Base-by-base conservation (phyloP, 2,113 vertebrate species). In the Benitochromis conjunctus region DNA sequence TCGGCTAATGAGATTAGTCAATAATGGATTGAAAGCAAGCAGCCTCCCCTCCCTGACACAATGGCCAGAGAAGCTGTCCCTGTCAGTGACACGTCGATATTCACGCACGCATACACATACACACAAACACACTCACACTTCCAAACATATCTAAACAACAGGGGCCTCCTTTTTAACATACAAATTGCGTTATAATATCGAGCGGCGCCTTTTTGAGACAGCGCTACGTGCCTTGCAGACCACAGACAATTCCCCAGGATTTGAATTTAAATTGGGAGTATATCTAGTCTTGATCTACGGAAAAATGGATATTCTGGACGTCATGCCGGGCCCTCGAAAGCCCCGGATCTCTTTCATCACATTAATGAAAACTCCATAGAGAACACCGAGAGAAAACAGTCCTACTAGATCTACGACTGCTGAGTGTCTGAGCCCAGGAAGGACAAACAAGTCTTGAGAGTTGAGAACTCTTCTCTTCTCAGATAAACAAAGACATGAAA, bases 1-100 rank as follows among this genome's bases (percentile, higher is more conserved):
- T 91, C 87, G 16, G 84, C 93, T 94, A 95, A 95, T 95, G 92
- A 95, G 93, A 94, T 94, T 94, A 95, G 94, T 93, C 91, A 94
- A 94, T 94, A 95, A 94, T 92, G 93, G 92, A 93, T 93, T 92
- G 94, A 94, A 94, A 94, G 92, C 91, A 90, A 92, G 89, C 85
- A 80, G 82, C 80, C 87, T 83, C 79, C 90, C 77, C 82, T 84
- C 78, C 43, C 92, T 48, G 69, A 90, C 88, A 94, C 92, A 93
- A 94, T 90, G 91, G 90, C 90, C 91, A 88, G 86, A 90, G 84
- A 80, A 89, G 89, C 92, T 89, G 60, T 89, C 90, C 87, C 91
- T 89, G 91, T 94, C 91, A 90, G 89, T 86, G 91, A 91, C 90
- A 94, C 87, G 88, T 91, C 87, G 57, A 93, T 91, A 93, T 9